These are phyloP conservation scores for Lepidurus packardi DNA, from an alignment of 1,140 invertebrate genomes.

Conservation along the genomic window DNA sequence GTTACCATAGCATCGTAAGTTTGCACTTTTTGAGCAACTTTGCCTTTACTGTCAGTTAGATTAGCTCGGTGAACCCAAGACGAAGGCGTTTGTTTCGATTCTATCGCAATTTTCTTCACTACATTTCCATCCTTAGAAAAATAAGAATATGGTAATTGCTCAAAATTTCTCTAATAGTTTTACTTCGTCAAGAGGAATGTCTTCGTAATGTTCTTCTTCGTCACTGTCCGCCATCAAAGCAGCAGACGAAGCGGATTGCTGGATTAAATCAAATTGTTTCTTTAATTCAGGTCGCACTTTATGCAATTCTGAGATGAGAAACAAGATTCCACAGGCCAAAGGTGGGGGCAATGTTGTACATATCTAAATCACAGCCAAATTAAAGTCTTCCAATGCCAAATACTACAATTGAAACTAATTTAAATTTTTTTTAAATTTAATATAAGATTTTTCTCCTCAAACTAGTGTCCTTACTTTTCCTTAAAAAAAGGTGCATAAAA, in stretches of 20 bases:
- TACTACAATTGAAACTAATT: no score
- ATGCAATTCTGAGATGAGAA: conserved; percentile 67
- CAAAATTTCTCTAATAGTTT: conserved; percentile 43
- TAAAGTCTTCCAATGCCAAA: background rate
- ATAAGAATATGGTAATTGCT: conserved; percentile 24
- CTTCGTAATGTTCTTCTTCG: conserved; percentile 44
- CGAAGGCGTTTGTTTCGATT: conserved; percentile 36
- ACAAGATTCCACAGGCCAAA: conserved; percentile 69
- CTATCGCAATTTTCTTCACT: conserved; percentile 34
- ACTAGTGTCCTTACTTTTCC: conserved; percentile 44
- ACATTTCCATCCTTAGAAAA: conserved; percentile 40
- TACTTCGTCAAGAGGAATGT: conserved; percentile 46
- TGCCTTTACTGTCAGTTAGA: conserved; percentile 33
- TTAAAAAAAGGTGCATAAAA: conserved; percentile 84
- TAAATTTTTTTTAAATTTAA: no score
- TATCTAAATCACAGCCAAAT: background rate
- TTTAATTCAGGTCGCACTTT: conserved; percentile 41
- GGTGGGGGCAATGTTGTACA: conserved; percentile 22
- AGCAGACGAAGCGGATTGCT: background rate
- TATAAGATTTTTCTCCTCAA: no score
- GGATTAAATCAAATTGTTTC: conserved; percentile 35
- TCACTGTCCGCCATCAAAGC: conserved; percentile 37
- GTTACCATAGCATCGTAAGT: background rate
- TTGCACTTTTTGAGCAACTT: background rate
- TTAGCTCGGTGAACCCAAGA: conserved; percentile 45